phyloP scores from a whole-genome alignment of 2,113 vertebrate species.

The Anolis carolinensis region DNA sequence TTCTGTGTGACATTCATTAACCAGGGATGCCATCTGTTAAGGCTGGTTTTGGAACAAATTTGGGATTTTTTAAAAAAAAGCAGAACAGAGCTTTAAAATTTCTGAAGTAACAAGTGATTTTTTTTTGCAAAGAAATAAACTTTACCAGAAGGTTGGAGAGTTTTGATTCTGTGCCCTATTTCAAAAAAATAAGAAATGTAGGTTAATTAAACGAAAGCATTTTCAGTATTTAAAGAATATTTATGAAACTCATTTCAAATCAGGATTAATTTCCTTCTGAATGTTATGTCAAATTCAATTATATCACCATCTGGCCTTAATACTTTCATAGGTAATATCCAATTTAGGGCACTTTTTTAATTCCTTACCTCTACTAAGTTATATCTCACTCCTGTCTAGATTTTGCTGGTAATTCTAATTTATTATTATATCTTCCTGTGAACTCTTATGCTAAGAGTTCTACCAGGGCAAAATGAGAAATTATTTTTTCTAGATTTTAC shows the following conservation, averaged over 20 bases:
- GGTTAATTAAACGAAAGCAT: constrained; percentile 68
- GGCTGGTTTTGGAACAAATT: constrained; percentile 54
- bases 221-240: constrained; percentile 62
- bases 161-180: constrained; percentile 58
- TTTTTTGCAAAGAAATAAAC: constrained; percentile 40
- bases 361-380: constrained; percentile 73
- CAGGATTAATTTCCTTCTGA: constrained; percentile 75
- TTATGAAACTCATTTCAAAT: constrained; percentile 76
- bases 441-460: not conserved
- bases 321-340: constrained; percentile 74
- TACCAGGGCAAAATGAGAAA: not conserved
- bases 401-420: constrained; percentile 57
- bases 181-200: constrained; percentile 44
- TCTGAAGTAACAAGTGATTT: constrained; percentile 53
- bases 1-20: constrained; percentile 53
- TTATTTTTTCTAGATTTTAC: not conserved
- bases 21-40: constrained; percentile 59
- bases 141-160: constrained; percentile 34
- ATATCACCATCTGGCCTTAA: constrained; percentile 73
- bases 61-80: constrained; percentile 16
- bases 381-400: constrained; percentile 70
- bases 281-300: constrained; percentile 70
- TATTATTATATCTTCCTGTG: not conserved
- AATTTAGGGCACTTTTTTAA: constrained; percentile 72
- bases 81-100: constrained; percentile 38